phyloP scores from a whole-genome alignment of 2,888 invertebrate species.

The Julus scanicus region DNA sequence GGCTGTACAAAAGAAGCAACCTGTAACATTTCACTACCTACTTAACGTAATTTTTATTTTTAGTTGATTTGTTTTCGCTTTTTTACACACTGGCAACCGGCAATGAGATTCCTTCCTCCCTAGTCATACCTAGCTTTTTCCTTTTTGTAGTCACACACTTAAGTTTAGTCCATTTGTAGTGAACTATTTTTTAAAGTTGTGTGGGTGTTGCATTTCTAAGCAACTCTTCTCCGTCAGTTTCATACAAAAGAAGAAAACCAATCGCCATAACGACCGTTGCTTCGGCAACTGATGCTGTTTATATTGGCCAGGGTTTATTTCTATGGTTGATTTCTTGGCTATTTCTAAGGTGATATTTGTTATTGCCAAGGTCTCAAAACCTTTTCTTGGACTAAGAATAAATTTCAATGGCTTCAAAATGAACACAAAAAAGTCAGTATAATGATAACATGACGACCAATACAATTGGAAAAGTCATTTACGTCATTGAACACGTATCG shows the following conservation, averaged over 20 bases:
- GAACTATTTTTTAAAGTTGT: not conserved
- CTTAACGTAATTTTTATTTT: not conserved
- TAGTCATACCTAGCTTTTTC: not conserved
- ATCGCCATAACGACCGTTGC: conserved; percentile 43
- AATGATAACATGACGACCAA: not conserved
- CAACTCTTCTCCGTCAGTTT: not conserved
- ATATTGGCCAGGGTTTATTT: not conserved
- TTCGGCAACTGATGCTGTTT: conserved; percentile 45
- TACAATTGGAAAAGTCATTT: not conserved
- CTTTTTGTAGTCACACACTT: not conserved
- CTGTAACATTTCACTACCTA: not conserved
- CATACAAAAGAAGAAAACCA: not conserved
- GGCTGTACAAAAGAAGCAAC: too few relatives aligned
- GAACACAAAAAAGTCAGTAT: not conserved
- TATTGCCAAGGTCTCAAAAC: not conserved
- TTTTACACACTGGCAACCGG: not conserved
- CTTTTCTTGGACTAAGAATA: not conserved
- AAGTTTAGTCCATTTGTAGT: not conserved
- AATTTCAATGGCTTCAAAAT: not conserved
- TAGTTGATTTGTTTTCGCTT: not conserved
- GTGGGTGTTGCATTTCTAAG: conserved; percentile 36
- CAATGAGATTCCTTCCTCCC: not conserved
- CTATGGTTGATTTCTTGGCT: not conserved
- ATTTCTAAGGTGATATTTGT: conserved; percentile 21
- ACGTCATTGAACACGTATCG: too few relatives aligned